Conservation (phyloP, 2,113 vertebrate genomes). For the Felis catus region F.catus_Fca126_mat1.0 CM031419.1:7070501-7071000, state of each 20-base stretch:
- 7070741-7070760: background rate
- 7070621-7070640: background rate
- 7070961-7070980: background rate
- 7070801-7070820: conserved; percentile 89
- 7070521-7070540: background rate
- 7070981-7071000: background rate
- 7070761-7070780: conserved; percentile 86
- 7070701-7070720: background rate
- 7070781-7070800: conserved; percentile 91
- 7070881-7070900: background rate
- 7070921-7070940: background rate
- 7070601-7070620: background rate
- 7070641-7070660: background rate
- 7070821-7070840: background rate
- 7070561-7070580: background rate
- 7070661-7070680: background rate
- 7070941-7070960: background rate
- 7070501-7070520: background rate
- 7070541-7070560: background rate
- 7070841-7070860: background rate
- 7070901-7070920: background rate
- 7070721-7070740: background rate
- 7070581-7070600: background rate
- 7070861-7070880: background rate
- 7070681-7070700: background rate